A percentile compares a stretch with the other conserved stretches of the same genome.
Evolutionary conservation across 2,113 vertebrate species (phyloP).

Genomic region (Alectura lathami): DNA sequence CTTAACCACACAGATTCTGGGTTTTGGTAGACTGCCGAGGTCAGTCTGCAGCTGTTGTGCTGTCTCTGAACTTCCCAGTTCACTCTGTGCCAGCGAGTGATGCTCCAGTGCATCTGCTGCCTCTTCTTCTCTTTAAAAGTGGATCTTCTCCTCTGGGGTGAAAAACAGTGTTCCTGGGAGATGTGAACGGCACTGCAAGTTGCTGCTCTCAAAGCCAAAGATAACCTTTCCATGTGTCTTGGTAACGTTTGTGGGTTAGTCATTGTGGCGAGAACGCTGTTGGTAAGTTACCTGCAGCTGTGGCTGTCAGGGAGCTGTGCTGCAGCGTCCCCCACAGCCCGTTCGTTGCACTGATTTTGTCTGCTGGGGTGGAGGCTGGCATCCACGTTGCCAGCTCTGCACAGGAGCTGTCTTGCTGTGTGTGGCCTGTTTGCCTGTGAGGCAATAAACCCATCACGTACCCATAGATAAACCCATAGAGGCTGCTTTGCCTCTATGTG

Average conservation of each 20-base stretch:
- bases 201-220: background rate
- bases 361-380: background rate
- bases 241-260: background rate
- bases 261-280: background rate
- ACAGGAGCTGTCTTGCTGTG: background rate
- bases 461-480: no score
- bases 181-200: background rate
- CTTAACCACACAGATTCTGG: background rate
- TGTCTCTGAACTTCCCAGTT: background rate
- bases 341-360: background rate
- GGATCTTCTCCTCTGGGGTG: background rate
- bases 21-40: background rate
- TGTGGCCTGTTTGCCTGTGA: background rate
- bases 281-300: background rate
- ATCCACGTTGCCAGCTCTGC: background rate
- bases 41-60: background rate
- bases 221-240: background rate
- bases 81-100: background rate
- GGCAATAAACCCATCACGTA: background rate
- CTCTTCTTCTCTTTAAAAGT: background rate
- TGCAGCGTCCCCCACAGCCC: fast-evolving
- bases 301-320: background rate
- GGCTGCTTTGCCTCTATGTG: background rate
- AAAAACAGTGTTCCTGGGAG: background rate
- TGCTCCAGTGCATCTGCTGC: background rate